These are phyloP conservation scores for Lasioglossum baleicum DNA, from an alignment of 1,140 invertebrate species.

Conservation along the genomic window DNA sequence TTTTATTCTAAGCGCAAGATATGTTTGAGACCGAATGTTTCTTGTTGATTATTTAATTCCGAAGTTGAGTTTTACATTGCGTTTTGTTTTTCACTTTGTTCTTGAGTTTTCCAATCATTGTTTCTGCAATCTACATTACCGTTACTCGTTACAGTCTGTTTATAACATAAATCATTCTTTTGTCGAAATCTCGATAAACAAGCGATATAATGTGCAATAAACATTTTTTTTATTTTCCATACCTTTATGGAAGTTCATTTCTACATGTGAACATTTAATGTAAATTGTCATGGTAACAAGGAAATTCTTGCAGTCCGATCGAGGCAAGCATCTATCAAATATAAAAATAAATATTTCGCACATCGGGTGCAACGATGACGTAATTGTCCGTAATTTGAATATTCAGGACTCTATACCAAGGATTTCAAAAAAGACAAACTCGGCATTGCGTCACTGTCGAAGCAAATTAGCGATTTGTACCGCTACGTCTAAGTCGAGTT, in stretches of 20 bases:
- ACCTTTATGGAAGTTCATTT: no score
- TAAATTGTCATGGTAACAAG: slow-evolving; percentile 41
- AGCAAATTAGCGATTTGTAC: not conserved
- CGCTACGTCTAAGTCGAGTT: slow-evolving; percentile 40
- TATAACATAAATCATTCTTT: not conserved
- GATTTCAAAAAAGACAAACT: no score
- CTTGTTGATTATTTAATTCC: not conserved
- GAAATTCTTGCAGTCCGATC: slow-evolving; percentile 8
- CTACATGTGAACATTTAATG: not conserved
- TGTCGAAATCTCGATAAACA: not conserved
- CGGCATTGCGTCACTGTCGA: no score
- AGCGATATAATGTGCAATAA: slow-evolving; percentile 23
- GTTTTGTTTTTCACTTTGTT: not conserved
- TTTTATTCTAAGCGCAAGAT: not conserved
- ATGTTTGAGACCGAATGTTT: not conserved
- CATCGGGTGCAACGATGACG: no score
- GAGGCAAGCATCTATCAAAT: slow-evolving; percentile 17
- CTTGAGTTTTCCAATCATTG: not conserved
- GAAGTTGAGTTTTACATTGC: not conserved
- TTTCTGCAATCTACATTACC: not conserved
- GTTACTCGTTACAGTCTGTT: not conserved
- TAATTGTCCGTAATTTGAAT: no score
- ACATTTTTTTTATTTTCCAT: not conserved
- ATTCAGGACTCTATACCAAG: no score
- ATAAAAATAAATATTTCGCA: slow-evolving; percentile 24